Conservation (phyloP, 1,140 invertebrate genomes). For the Leptinotarsa lineolata region DNA sequence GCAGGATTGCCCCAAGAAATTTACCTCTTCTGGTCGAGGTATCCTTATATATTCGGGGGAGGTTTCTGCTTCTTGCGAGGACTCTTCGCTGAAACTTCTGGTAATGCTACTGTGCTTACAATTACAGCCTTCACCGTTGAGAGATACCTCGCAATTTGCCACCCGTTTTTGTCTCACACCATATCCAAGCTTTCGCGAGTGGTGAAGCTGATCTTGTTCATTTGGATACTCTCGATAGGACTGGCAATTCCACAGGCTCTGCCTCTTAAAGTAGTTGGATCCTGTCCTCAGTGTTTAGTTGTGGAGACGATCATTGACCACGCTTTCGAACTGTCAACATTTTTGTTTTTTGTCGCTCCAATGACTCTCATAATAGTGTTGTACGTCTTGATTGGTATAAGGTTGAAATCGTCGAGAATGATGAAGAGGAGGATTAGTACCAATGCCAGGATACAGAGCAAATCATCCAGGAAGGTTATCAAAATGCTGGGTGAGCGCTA, state of each 20-base stretch:
- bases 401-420: slow-evolving; percentile 67
- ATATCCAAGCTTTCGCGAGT: slow-evolving; percentile 81
- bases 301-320: slow-evolving; percentile 68
- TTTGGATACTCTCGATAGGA: slow-evolving; percentile 73
- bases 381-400: slow-evolving; percentile 81
- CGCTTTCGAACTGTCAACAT: slow-evolving; percentile 81
- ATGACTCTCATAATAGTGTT: slow-evolving; percentile 85
- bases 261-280: slow-evolving; percentile 63
- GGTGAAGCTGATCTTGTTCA: slow-evolving; percentile 71
- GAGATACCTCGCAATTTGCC: slow-evolving; percentile 82
- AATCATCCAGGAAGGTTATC: slow-evolving; percentile 61
- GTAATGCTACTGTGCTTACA: slow-evolving; percentile 89
- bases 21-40: slow-evolving; percentile 83
- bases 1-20: slow-evolving; percentile 84
- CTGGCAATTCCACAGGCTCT: slow-evolving; percentile 81
- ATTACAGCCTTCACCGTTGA: slow-evolving; percentile 88
- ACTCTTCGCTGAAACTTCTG: slow-evolving; percentile 79
- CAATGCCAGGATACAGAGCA: slow-evolving; percentile 50
- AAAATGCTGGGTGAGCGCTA: slow-evolving; percentile 63
- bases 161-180: slow-evolving; percentile 79
- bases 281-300: slow-evolving; percentile 54
- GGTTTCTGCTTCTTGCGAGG: slow-evolving; percentile 76
- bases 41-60: slow-evolving; percentile 81
- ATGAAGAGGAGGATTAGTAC: slow-evolving; percentile 57
- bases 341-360: slow-evolving; percentile 83